Percentiles rank a stretch among this genome's conserved stretches.
Conservation (phyloP, 1,140 invertebrate genomes). For the Calliopsis andreniformis region DNA sequence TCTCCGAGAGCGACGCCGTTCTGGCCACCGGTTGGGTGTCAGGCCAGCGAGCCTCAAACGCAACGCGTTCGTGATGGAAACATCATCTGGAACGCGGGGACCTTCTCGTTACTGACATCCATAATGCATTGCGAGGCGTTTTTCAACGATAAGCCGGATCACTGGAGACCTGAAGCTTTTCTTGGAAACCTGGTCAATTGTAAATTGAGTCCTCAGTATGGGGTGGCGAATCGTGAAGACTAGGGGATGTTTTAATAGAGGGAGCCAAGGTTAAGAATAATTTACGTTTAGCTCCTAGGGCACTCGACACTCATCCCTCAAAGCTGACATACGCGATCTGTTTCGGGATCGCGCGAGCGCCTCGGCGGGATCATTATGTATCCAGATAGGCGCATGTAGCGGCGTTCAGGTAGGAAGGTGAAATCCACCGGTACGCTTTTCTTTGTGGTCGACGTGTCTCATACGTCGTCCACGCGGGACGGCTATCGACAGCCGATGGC, state of each 20-base stretch:
- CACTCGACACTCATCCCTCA: neutral
- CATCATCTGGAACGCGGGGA: neutral
- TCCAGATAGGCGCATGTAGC: conserved; percentile 7
- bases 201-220: neutral
- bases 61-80: conserved; percentile 27
- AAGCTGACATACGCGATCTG: conserved; percentile 12
- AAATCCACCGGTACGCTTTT: conserved; percentile 24
- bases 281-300: no score
- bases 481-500: conserved; percentile 56
- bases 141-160: neutral
- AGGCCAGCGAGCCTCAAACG: conserved; percentile 41
- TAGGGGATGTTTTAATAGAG: neutral
- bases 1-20: conserved; percentile 57
- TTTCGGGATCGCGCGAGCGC: neutral
- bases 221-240: neutral
- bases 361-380: conserved; percentile 1
- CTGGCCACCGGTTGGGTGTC: conserved; percentile 53
- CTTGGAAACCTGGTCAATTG: neutral
- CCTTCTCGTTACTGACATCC: neutral
- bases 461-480: conserved; percentile 30
- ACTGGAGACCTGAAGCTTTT: neutral
- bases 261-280: neutral
- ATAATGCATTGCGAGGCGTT: neutral
- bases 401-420: conserved; percentile 8
- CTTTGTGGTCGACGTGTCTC: conserved; percentile 35